Base-by-base conservation (phyloP, 2,888 invertebrate species). In the Teleiodes luculella region DNA sequence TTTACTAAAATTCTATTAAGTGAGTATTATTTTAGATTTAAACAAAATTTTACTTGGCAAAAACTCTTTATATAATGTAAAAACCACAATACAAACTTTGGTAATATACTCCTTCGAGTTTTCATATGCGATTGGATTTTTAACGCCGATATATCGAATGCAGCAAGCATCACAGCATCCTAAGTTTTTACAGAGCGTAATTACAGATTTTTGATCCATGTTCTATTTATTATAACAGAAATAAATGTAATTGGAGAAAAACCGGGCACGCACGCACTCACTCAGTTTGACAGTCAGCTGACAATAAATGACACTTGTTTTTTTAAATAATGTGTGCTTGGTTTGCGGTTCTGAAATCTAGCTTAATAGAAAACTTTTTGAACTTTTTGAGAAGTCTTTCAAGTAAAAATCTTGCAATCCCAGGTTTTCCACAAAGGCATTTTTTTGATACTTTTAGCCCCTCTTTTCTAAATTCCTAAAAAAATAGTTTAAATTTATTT, bases 151-250 rank as follows among this genome's bases (percentile, higher is more conserved):
- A 72, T 92, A 94, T n/a, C 95, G 90, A 53, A 95, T 76, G 61
- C 92, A 92, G 66, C 95, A 95, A 10, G 91, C 82, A 51, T 91
- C 86, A 65, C 95, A 95, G 64, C 94, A 94, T 0, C 93, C 93
- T 41, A 90, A 73, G 5, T 84, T 80, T 56, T 84, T 86, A 52
- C 93, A 84, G 60, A 82, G 81, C 50, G 88, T 78, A 55, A 92
- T 76, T 36, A 35, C 16, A 39, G 80, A 78, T 59, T 86, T 89
- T 54, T 89, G 80, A 61, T 79, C 80, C 91, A 91, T 92, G 56
- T 58, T 71, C 57, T 37, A 36, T 6, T 30, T 20, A 45, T 35
- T 33, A 50, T 50, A 13, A 50, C 14, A 11, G 20, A 36, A 20
- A 31, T 10, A 11, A 41, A 41, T 30, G 11, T 36, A 7, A 33